Evolutionary conservation across 2,797 vertebrate genomes (phyloP).

Genomic region (Rhinoraja longicauda): DNA sequence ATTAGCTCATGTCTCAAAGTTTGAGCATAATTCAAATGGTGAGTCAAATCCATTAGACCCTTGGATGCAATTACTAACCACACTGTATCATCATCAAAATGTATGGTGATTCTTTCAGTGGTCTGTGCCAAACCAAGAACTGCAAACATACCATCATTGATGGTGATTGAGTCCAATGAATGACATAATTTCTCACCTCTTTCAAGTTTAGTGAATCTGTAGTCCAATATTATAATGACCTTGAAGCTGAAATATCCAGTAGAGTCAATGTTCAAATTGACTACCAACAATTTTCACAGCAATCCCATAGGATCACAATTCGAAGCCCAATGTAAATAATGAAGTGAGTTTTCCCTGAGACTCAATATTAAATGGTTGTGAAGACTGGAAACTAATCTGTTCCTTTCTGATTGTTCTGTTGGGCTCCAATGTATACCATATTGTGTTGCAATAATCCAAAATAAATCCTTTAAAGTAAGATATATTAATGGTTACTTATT

Average conservation of each 20-base stretch:
- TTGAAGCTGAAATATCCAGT: neutral
- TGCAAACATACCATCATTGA: neutral
- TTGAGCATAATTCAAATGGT: neutral
- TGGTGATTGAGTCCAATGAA: neutral
- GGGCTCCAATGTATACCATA: neutral
- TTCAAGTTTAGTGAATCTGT: neutral
- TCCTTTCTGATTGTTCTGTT: neutral
- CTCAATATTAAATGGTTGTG: neutral
- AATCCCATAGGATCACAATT: neutral
- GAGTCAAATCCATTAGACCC: neutral
- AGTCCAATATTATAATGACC: neutral
- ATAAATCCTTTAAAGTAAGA: neutral
- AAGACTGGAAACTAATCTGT: neutral
- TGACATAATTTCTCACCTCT: neutral
- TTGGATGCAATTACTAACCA: neutral
- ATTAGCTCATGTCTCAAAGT: neutral
- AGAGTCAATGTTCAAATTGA: neutral
- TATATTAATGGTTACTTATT: neutral
- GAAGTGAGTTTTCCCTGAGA: neutral
- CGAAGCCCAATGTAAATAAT: neutral
- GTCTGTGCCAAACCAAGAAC: neutral
- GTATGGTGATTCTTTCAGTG: neutral
- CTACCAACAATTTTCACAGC: neutral
- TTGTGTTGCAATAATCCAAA: neutral
- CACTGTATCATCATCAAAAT: neutral